These are phyloP conservation scores for Tribolium castaneum DNA, from an alignment of 1,140 invertebrate genomes.

Conservation along the genomic window DNA sequence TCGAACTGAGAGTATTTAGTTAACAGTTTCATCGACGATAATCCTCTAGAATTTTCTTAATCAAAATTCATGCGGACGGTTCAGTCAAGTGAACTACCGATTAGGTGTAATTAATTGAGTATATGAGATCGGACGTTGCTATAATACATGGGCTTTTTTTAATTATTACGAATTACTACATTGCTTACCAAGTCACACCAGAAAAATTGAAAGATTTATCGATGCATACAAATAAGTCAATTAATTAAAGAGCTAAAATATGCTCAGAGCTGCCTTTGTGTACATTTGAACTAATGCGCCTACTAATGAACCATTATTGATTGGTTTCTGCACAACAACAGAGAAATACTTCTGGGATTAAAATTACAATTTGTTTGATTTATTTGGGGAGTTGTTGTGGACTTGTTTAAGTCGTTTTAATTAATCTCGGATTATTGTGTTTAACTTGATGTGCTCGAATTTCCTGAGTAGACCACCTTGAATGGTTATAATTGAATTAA, in stretches of 20 bases:
- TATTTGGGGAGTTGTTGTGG: neutral
- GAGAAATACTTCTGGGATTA: conserved; percentile 23
- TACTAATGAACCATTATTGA: conserved; percentile 37
- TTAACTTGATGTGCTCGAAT: neutral
- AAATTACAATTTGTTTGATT: neutral
- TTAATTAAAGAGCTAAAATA: conserved; percentile 33
- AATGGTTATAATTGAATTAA: conserved; percentile 19
- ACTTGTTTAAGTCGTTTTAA: conserved; percentile 12
- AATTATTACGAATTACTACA: conserved; percentile 10
- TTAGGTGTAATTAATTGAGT: conserved; percentile 28
- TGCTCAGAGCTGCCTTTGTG: conserved; percentile 11
- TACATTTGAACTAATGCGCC: conserved; percentile 5
- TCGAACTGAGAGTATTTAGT: conserved; percentile 12
- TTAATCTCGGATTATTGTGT: conserved; percentile 2
- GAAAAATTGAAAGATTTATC: conserved; percentile 36
- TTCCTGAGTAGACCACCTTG: conserved; percentile 13
- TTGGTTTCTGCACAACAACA: neutral
- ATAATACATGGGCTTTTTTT: conserved; percentile 11
- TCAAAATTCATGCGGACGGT: conserved; percentile 10
- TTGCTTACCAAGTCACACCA: neutral
- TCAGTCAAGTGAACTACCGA: conserved; percentile 22
- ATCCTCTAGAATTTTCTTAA: conserved; percentile 31
- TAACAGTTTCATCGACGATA: conserved; percentile 17
- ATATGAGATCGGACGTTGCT: neutral
- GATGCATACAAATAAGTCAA: conserved; percentile 30